Evolutionary conservation across 92 coral and sea anemone species (phyloP), one percentile per base, ranked within the genome.

Genomic region (Actinernus sp.): DNA sequence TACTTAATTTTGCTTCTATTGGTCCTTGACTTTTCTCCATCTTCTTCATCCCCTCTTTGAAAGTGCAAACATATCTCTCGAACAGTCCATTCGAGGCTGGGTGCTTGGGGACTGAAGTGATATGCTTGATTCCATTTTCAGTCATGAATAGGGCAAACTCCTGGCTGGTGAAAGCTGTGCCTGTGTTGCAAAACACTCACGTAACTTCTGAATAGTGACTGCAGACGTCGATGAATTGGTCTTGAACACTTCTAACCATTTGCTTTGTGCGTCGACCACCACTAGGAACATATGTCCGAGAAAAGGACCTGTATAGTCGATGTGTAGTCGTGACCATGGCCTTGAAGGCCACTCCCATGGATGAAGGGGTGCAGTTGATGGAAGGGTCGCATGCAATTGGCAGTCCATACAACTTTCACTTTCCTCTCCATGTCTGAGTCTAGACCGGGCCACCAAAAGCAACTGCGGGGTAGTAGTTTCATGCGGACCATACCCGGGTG

Each of bases 251-350:
- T n/a, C n/a, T n/a, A n/a, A n/a, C n/a, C n/a, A n/a, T n/a, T n/a
- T n/a, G n/a, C n/a, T n/a, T 46, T 61, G 61, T 21, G 86, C 86
- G 55, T 79, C 80, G 1, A 76, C 24, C 2, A 76, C 44, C 18
- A 84, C 56, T 1, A 84, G 46, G 36, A 84, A 83, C 78, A 75
- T 67, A 43, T 76, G 57, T 29, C 80, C n/a, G n/a, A n/a, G n/a
- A n/a, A n/a, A n/a, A n/a, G n/a, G n/a, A n/a, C n/a, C n/a, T n/a
- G n/a, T n/a, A n/a, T n/a, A n/a, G n/a, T n/a, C n/a, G n/a, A n/a
- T n/a, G n/a, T n/a, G n/a, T n/a, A n/a, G n/a, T n/a, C 63, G 8
- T 33, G 76, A 66, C 84, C 79, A 75, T 13, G 75, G 73, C 37
- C 49, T 56, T 3, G 60, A 48, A 13, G 73, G 73, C 84, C 85